Evolutionary conservation across 2,113 vertebrate species (phyloP).

Genomic region (Corythornis cristatus): DNA sequence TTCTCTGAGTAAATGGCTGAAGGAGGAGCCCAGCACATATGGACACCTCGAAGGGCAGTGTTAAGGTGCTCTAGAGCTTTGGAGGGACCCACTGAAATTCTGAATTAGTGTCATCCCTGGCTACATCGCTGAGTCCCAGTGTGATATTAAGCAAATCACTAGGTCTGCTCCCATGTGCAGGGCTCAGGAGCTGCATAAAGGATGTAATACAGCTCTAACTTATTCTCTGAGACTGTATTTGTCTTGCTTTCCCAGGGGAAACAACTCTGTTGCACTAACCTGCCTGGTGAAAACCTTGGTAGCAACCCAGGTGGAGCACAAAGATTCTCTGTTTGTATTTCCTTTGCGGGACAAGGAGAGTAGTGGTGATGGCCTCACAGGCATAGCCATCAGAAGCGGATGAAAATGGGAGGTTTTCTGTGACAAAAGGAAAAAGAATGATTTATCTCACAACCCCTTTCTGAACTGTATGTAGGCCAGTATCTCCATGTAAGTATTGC

Average conservation of each 20-base stretch:
- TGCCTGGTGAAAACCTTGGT: neutral
- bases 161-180: neutral
- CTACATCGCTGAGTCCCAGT: neutral
- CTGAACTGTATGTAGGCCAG: neutral
- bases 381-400: neutral
- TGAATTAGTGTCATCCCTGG: neutral
- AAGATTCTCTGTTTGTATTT: rapidly evolving
- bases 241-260: neutral
- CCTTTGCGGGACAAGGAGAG: neutral
- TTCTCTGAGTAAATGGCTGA: neutral
- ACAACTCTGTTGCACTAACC: neutral
- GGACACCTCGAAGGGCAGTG: neutral
- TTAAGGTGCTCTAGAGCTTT: neutral
- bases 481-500: neutral
- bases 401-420: neutral
- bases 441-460: neutral
- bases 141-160: neutral
- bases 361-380: rapidly evolving
- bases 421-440: neutral
- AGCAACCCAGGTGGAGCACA: neutral
- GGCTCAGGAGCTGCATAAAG: neutral
- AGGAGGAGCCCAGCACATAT: rapidly evolving
- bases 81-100: neutral
- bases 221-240: neutral
- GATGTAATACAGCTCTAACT: neutral